Percentiles rank a stretch among this genome's conserved stretches.
Conservation (phyloP, 2,113 vertebrate species). For the Ptychochromis oligacanthus region DNA sequence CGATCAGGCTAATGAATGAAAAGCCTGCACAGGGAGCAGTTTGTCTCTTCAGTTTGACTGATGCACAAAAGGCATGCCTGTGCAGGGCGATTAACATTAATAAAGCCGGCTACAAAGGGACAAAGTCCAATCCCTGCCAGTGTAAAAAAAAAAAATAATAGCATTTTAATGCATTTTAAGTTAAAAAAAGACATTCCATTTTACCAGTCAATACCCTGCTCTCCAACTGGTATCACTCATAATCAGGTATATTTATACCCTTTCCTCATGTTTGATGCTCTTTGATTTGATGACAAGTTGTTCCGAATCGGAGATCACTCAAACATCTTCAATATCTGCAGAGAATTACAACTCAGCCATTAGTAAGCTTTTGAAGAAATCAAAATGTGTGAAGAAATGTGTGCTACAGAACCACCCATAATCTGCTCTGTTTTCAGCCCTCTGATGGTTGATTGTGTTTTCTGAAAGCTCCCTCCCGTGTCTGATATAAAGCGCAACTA, state of each 20-base stretch:
- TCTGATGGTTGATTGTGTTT: neutral
- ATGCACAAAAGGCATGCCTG: neutral
- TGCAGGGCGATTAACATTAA: neutral
- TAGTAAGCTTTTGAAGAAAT: too few relatives aligned
- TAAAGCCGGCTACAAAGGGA: neutral
- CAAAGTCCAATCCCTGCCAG: neutral
- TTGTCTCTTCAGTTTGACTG: neutral
- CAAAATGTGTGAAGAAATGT: too few relatives aligned
- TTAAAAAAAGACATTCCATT: too few relatives aligned
- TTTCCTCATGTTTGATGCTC: neutral
- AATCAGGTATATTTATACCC: neutral
- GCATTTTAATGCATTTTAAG: too few relatives aligned
- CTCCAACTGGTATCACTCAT: neutral
- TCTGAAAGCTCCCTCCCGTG: neutral
- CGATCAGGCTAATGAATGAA: conserved; percentile 7
- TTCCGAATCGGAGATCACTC: too few relatives aligned
- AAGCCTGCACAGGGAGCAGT: neutral
- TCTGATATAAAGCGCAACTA: too few relatives aligned
- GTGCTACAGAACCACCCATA: neutral
- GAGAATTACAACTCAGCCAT: too few relatives aligned
- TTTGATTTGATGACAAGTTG: too few relatives aligned
- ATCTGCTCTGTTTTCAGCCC: neutral
- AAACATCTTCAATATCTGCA: too few relatives aligned
- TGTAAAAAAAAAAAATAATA: too few relatives aligned
- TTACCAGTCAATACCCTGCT: neutral